These are phyloP conservation scores for Drosophila kikkawai DNA, from an alignment of 1,140 invertebrate genomes.

Conservation along the genomic window DNA sequence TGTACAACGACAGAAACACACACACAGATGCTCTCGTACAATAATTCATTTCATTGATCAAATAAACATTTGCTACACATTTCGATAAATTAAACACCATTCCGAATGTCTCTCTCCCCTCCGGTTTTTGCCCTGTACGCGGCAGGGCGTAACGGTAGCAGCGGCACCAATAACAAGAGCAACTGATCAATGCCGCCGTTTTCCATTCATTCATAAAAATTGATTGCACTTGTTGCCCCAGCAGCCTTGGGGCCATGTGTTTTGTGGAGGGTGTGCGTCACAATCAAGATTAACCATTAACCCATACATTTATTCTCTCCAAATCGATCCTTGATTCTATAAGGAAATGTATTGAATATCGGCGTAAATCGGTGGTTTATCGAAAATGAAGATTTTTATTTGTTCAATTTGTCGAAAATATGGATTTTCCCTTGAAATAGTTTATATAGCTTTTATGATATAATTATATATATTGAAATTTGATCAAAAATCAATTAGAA, in stretches of 20 bases:
- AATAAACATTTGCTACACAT: slow-evolving; percentile 82
- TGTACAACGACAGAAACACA: slow-evolving; percentile 28
- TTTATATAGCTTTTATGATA: too few species aligned
- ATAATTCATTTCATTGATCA: slow-evolving; percentile 83
- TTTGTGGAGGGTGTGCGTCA: slow-evolving; percentile 30
- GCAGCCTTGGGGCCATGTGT: slow-evolving; percentile 50
- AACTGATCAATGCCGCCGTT: slow-evolving; percentile 53
- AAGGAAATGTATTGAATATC: neutral
- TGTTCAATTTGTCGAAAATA: neutral
- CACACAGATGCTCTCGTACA: slow-evolving; percentile 54
- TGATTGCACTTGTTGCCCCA: slow-evolving; percentile 72
- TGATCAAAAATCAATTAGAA: too few species aligned
- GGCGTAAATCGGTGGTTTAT: neutral
- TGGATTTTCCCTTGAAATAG: too few species aligned
- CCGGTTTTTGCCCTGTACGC: slow-evolving; percentile 21
- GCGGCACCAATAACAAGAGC: slow-evolving; percentile 30
- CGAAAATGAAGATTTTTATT: neutral
- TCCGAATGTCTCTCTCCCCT: slow-evolving; percentile 9
- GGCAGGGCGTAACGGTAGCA: slow-evolving; percentile 62
- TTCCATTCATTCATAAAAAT: slow-evolving; percentile 82
- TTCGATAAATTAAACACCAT: slow-evolving; percentile 78
- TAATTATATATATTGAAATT: too few species aligned
- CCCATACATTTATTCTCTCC: neutral
- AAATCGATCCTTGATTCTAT: neutral
- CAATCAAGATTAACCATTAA: slow-evolving; percentile 29